phyloP scores from a whole-genome alignment of 1,140 invertebrate genomes.

The Araneus ventricosus region DNA sequence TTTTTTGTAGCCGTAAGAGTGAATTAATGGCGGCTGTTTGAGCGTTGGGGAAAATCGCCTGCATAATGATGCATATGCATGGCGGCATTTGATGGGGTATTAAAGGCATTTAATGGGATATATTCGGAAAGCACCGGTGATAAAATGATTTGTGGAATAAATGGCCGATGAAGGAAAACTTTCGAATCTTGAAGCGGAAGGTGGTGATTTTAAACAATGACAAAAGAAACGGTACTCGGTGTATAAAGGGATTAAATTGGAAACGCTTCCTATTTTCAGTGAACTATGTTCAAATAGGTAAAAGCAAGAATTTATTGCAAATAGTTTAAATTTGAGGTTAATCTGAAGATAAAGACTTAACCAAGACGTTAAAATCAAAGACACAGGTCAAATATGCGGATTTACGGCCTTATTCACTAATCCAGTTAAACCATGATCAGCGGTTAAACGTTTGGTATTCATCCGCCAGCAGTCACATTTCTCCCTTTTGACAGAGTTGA shows the following conservation, averaged over 20 bases:
- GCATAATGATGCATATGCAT: not conserved
- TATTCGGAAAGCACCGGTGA: not conserved
- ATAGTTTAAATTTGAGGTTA: no score
- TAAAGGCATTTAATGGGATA: not conserved
- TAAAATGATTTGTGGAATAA: conserved; percentile 15
- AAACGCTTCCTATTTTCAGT: not conserved
- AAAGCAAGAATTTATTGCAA: no score
- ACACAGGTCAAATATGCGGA: no score
- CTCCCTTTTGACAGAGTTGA: no score
- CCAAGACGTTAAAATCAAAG: no score
- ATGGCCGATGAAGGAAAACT: not conserved
- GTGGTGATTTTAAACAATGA: not conserved
- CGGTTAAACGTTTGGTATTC: no score
- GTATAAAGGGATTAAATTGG: not conserved
- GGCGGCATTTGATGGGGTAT: not conserved
- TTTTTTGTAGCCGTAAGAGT: not conserved
- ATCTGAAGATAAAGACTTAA: no score
- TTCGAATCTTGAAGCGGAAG: not conserved
- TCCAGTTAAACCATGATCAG: no score
- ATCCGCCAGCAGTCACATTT: no score
- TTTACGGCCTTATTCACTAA: no score
- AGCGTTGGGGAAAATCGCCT: not conserved
- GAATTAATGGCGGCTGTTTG: not conserved
- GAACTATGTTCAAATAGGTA: not conserved
- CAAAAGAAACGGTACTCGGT: not conserved